These are phyloP conservation scores for Prolemur simus DNA, from an alignment of 2,113 vertebrate genomes.

Conservation along the genomic window DNA sequence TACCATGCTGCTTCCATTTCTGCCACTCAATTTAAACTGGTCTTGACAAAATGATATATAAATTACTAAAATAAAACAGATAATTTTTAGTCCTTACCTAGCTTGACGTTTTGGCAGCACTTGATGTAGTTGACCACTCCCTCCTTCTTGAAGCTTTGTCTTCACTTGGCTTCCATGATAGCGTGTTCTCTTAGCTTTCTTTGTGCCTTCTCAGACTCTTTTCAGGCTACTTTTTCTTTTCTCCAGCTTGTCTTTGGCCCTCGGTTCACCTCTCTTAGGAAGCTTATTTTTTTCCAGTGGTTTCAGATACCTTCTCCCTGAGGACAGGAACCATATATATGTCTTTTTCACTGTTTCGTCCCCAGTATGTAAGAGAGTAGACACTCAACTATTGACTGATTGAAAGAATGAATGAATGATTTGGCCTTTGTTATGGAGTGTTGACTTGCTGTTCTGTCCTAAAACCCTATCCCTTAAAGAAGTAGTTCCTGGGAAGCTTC, in stretches of 20 bases:
- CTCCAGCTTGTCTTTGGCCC: not conserved
- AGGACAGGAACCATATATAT: not conserved
- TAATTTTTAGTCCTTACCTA: not conserved
- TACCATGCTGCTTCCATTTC: not conserved
- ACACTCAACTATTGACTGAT: not conserved
- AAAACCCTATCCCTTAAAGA: not conserved
- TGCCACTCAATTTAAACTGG: not conserved
- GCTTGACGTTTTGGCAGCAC: not conserved
- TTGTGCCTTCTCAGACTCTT: not conserved
- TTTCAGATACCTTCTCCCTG: not conserved
- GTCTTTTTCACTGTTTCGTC: not conserved
- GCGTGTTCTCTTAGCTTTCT: not conserved
- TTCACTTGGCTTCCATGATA: not conserved
- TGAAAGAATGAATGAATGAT: not conserved
- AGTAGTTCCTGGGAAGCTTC: not conserved
- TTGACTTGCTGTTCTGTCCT: not conserved
- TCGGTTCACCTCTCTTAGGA: not conserved
- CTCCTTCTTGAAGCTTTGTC: not conserved
- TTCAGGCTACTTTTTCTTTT: not conserved
- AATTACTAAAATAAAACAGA: conserved; percentile 30
- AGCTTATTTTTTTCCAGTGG: not conserved
- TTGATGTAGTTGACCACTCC: not conserved
- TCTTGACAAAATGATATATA: conserved; percentile 15
- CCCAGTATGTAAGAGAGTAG: not conserved
- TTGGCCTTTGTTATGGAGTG: not conserved